These are phyloP conservation scores for Sphaerophoria rueppellii DNA, from an alignment of 2,888 invertebrate species.

Conservation along the genomic window DNA sequence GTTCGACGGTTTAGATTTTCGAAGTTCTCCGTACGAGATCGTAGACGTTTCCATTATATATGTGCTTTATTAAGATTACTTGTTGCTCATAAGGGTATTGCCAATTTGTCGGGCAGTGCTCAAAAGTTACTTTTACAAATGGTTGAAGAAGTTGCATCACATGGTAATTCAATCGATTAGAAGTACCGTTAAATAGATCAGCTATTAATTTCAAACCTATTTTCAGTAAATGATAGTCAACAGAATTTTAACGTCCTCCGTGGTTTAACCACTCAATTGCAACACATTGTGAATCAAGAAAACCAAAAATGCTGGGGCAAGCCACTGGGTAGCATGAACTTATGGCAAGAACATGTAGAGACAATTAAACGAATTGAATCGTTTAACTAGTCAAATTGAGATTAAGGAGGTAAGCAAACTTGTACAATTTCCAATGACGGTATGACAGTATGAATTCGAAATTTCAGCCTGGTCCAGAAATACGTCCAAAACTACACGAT, in stretches of 20 bases:
- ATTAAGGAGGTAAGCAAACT: constrained; percentile 85
- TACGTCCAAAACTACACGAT: constrained; percentile 92
- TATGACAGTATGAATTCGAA: too few relatives aligned
- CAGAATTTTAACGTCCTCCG: constrained; percentile 93
- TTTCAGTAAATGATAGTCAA: constrained; percentile 90
- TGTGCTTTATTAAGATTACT: constrained; percentile 95
- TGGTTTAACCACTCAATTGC: constrained; percentile 89
- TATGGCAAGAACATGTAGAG: constrained; percentile 95
- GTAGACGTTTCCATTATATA: constrained; percentile 97
- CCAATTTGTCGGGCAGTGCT: constrained; percentile 94
- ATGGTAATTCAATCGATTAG: constrained; percentile 82
- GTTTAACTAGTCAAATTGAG: constrained; percentile 89
- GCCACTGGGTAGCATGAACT: constrained; percentile 92
- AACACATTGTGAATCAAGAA: constrained; percentile 88
- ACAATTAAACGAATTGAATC: constrained; percentile 92
- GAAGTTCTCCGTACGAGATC: constrained; percentile 96
- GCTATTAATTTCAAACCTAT: constrained; percentile 17
- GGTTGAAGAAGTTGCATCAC: constrained; percentile 95
- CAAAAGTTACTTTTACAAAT: constrained; percentile 95
- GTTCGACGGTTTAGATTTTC: constrained; percentile 96
- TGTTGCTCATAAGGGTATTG: constrained; percentile 93
- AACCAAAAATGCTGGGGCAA: constrained; percentile 95
- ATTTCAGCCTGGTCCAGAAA: constrained; percentile 90
- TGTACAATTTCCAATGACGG: background rate
- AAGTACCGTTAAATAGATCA: background rate